These are phyloP conservation scores for Gandaritis pyraliata DNA, from an alignment of 2,888 invertebrate species.

Conservation along the genomic window DNA sequence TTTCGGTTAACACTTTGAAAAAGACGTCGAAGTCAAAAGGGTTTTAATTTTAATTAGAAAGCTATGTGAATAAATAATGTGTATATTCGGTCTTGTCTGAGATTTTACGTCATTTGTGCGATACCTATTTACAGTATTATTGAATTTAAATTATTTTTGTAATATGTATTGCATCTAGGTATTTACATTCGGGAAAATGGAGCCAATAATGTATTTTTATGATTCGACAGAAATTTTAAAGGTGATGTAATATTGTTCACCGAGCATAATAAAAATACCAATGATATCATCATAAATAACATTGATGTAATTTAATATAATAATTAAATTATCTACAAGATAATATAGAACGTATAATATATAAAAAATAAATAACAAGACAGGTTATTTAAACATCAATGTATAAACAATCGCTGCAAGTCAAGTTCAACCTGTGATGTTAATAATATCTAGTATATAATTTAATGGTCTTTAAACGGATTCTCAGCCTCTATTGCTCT, in stretches of 20 bases:
- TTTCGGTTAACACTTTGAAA: conserved; percentile 32
- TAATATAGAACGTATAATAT: conserved; percentile 1
- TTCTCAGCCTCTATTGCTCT: conserved; percentile 38
- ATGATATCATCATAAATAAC: not conserved
- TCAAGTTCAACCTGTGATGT: conserved; percentile 71
- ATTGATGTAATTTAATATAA: not conserved
- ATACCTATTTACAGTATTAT: too few species aligned
- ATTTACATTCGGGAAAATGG: not conserved
- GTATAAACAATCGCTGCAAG: conserved; percentile 51
- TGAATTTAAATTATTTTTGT: too few species aligned
- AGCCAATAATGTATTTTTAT: not conserved
- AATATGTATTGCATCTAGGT: not conserved
- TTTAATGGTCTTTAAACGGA: conserved; percentile 71
- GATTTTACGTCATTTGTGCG: too few species aligned
- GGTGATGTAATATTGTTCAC: too few species aligned
- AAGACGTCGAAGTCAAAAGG: too few species aligned
- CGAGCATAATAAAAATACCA: not conserved
- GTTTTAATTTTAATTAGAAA: too few species aligned
- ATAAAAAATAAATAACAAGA: conserved; percentile 13
- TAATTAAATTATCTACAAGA: not conserved
- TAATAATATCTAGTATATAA: conserved; percentile 68
- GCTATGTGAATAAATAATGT: too few species aligned
- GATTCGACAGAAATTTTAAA: too few species aligned
- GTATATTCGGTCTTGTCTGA: too few species aligned
- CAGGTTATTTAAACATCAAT: conserved; percentile 37